Evolutionary conservation across 2,113 vertebrate genomes (phyloP).

Genomic region (Tetrao urogallus): DNA sequence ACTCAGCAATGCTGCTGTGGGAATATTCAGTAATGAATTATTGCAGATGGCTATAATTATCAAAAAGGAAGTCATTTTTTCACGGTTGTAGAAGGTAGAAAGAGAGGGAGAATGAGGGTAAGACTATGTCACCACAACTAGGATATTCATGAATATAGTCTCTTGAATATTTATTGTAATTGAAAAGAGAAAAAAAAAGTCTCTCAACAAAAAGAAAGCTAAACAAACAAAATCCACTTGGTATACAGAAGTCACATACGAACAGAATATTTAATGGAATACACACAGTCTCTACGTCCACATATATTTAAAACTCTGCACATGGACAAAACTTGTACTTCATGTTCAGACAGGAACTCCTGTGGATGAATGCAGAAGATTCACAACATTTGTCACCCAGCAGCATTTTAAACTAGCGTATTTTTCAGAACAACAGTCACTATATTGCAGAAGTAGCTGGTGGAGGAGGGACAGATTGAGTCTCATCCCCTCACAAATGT

Average conservation of each 20-base stretch:
- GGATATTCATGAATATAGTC: conserved; percentile 80
- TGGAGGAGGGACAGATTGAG: conserved; percentile 10
- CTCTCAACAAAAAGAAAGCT: conserved; percentile 44
- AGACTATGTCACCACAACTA: conserved; percentile 10
- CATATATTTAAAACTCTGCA: conserved; percentile 73
- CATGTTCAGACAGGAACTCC: conserved; percentile 65
- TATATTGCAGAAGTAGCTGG: conserved; percentile 10
- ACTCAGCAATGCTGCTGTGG: neutral
- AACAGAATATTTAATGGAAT: conserved; percentile 78
- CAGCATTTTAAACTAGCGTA: conserved; percentile 50
- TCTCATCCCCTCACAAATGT: neutral
- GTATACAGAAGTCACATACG: conserved; percentile 83
- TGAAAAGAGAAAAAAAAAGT: conserved; percentile 79
- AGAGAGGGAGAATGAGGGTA: neutral
- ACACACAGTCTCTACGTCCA: conserved; percentile 66
- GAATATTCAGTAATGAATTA: neutral
- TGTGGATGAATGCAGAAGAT: conserved; percentile 32
- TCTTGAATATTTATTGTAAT: conserved; percentile 88
- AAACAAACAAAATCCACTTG: conserved; percentile 70
- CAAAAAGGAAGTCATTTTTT: neutral
- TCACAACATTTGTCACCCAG: conserved; percentile 57
- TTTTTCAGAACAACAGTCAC: conserved; percentile 58
- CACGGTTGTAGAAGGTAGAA: neutral
- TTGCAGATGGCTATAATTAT: neutral
- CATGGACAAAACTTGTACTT: conserved; percentile 68